A percentile compares a stretch with the other conserved stretches of the same genome.
Evolutionary conservation across 2,888 invertebrate species (phyloP).

Genomic region (Drosophila pullipes): DNA sequence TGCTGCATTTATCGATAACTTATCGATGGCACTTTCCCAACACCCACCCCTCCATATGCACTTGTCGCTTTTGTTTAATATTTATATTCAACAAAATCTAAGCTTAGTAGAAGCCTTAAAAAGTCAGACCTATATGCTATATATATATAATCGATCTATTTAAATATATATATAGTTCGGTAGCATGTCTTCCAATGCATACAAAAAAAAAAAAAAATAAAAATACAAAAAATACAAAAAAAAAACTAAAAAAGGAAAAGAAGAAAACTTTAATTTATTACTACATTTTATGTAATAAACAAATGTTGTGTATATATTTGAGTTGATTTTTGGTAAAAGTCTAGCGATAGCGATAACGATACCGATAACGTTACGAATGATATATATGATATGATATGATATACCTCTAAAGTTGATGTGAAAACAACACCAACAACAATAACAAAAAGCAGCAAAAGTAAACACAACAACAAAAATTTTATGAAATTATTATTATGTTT

Average conservation of each 20-base stretch:
- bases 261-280: slow-evolving; percentile 51
- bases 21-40: slow-evolving; percentile 16
- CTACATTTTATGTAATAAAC: slow-evolving; percentile 59
- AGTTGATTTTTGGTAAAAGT: slow-evolving; percentile 13
- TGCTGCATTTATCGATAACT: slow-evolving; percentile 35
- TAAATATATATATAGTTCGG: neutral
- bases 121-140: slow-evolving; percentile 22
- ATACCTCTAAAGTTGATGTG: slow-evolving; percentile 66
- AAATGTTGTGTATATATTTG: slow-evolving; percentile 55
- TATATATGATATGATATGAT: slow-evolving; percentile 46
- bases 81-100: slow-evolving; percentile 55
- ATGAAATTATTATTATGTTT: neutral
- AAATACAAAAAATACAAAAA: slow-evolving; percentile 14
- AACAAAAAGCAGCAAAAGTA: slow-evolving; percentile 15
- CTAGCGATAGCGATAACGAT: slow-evolving; percentile 32
- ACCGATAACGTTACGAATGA: slow-evolving; percentile 28
- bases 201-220: slow-evolving; percentile 11
- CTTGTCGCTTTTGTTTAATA: slow-evolving; percentile 70
- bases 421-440: slow-evolving; percentile 24
- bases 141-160: neutral
- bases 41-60: slow-evolving; percentile 12
- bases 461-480: slow-evolving; percentile 4
- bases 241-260: slow-evolving; percentile 33
- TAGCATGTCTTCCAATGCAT: slow-evolving; percentile 54
- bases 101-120: slow-evolving; percentile 23